Conservation (phyloP, 2,113 vertebrate species). For the Clarias magur region DNA sequence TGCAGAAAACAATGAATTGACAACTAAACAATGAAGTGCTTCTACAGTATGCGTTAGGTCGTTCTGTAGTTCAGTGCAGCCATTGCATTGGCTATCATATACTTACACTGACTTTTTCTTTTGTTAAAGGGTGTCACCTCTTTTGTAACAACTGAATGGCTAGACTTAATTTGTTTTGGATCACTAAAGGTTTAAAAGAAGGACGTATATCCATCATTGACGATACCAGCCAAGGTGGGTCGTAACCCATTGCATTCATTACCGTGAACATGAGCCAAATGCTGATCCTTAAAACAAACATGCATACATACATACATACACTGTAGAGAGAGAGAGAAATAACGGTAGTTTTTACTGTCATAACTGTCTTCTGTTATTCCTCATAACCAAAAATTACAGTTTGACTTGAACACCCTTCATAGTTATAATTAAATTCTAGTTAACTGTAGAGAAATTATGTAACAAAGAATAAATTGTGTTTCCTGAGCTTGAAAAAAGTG, state of each 20-base stretch:
- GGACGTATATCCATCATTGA: too few species aligned
- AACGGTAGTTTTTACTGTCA: too few species aligned
- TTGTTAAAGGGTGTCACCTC: neutral
- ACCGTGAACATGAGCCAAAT: too few species aligned
- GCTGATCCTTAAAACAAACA: too few species aligned
- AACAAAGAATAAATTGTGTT: neutral
- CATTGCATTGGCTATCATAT: neutral
- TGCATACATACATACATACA: too few species aligned
- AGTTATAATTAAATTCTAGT: neutral
- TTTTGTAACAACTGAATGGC: neutral
- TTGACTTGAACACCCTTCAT: neutral
- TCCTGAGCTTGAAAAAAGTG: neutral
- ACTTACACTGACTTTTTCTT: neutral
- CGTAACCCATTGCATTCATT: too few species aligned
- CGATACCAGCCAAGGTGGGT: too few species aligned
- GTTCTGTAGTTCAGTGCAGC: neutral
- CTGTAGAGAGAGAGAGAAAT: too few species aligned
- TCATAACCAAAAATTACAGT: too few species aligned
- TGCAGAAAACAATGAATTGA: neutral
- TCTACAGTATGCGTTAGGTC: neutral
- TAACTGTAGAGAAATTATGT: neutral
- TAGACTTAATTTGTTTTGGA: neutral
- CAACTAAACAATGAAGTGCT: neutral
- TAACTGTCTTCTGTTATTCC: too few species aligned
- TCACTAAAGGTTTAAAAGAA: neutral